phyloP scores from a whole-genome alignment of 30 jellyfish, hydroid and myxozoan species.

The Sanderia malayensis region DNA sequence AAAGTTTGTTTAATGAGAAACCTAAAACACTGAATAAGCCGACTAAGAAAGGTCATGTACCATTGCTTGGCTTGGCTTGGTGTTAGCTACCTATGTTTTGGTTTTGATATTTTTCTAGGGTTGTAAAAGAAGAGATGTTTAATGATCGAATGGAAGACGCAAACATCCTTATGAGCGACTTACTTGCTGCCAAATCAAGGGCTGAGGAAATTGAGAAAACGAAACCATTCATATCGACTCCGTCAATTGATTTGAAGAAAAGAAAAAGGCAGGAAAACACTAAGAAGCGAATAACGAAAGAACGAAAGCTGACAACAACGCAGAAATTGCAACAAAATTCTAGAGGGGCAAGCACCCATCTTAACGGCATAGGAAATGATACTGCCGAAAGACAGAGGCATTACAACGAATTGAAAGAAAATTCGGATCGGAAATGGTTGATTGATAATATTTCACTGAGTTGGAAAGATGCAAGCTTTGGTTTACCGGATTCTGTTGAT shows the following conservation, averaged over 20 bases:
- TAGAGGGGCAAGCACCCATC: neutral
- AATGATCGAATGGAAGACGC: slow-evolving; percentile 57
- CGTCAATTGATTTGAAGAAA: neutral
- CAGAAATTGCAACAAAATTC: slow-evolving; percentile 1
- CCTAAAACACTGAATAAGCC: too few relatives aligned
- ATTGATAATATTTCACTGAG: slow-evolving; percentile 37
- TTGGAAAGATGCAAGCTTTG: slow-evolving; percentile 43
- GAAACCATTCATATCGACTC: neutral
- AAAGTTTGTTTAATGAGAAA: too few relatives aligned
- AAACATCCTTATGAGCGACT: slow-evolving; percentile 23
- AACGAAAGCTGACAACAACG: neutral
- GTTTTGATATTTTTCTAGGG: too few relatives aligned
- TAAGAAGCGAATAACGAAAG: neutral
- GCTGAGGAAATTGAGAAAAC: slow-evolving; percentile 39
- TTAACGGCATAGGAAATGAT: neutral
- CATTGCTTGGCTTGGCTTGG: too few relatives aligned
- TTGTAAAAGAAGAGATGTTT: slow-evolving; percentile 18
- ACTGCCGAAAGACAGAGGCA: neutral
- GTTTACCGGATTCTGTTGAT: neutral
- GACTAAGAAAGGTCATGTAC: too few relatives aligned
- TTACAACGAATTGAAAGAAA: neutral
- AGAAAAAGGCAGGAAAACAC: slow-evolving; percentile 1
- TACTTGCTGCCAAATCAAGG: slow-evolving; percentile 28
- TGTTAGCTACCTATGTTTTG: too few relatives aligned
- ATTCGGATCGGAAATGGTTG: neutral